Base-by-base conservation (phyloP, 2,888 invertebrate genomes). In the Pimpla rufipes region DNA sequence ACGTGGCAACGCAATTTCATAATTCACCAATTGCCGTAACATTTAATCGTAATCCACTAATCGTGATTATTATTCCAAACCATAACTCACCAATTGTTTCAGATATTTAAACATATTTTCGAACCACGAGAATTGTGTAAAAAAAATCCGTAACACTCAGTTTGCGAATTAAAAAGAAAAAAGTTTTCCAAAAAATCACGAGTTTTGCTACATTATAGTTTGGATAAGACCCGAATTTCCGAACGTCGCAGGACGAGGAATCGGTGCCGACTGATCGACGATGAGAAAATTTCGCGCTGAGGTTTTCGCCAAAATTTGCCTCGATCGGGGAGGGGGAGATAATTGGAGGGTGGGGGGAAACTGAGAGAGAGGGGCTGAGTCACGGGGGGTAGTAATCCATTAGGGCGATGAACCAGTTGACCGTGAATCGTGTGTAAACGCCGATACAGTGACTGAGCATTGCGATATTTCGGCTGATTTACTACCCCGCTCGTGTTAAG, bases 61-160 rank as follows among this genome's bases (percentile, higher is more conserved):
- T 57, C n/a, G n/a, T n/a, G 1, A 21, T 29, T 50, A 37, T 40
- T 7, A 16, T 66, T 16, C 42, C 16, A 10, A 11, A 52, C 29
- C 45, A 13, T 52, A 18, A 78, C 83, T 83, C 23, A 83, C 83
- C 66, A 68, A 52, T 64, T 71, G 18, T 75, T 75, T 71, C 0
- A 83, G 21, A 42, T 79, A 83, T 42, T 57, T 57, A 0, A 70
- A 83, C 83, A 83, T 83, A 45, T 52, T 71, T 29, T 8, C 10
- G 11, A 29, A 35, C 29, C n/a, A 1, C 7, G n/a, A 64, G 29
- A 42, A 45, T 10, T 1, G 11, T 40, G n/a, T 18, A 52, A 21
- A 29, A 42, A n/a, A 29, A 29, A 23, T n/a, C n/a, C n/a, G n/a
- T 6, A 16, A 18, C 6, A n/a, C 18, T 79, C 66, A 57, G 5